phyloP scores from a whole-genome alignment of 2,888 invertebrate species.

The Steinernema hermaphroditum region DNA sequence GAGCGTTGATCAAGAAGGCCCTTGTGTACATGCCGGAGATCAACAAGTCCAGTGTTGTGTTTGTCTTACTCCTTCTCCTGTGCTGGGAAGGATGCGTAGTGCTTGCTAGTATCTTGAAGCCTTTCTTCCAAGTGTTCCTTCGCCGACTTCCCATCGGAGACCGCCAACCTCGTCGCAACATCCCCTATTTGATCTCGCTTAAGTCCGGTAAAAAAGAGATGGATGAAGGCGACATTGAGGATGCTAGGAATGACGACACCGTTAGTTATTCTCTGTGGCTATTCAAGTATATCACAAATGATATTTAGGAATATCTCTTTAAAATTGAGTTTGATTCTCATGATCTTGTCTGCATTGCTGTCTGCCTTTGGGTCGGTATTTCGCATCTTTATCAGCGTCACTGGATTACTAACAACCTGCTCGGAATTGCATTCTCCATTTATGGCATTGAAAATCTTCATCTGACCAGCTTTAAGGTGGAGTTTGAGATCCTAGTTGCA shows the following conservation, averaged over 20 bases:
- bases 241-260: slow-evolving; percentile 53
- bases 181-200: slow-evolving; percentile 55
- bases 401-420: slow-evolving; percentile 98
- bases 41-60: slow-evolving; percentile 91
- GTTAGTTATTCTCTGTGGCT: slow-evolving; percentile 37
- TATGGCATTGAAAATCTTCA: slow-evolving; percentile 96
- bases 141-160: slow-evolving; percentile 50
- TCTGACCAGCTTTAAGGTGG: slow-evolving; percentile 78
- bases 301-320: slow-evolving; percentile 53
- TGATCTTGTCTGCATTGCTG: slow-evolving; percentile 82
- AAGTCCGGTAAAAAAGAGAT: slow-evolving; percentile 61
- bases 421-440: slow-evolving; percentile 95
- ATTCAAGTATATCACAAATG: no score
- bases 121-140: slow-evolving; percentile 53
- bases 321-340: slow-evolving; percentile 75
- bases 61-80: slow-evolving; percentile 26
- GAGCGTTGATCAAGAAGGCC: neutral
- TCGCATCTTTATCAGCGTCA: slow-evolving; percentile 96
- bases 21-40: slow-evolving; percentile 70
- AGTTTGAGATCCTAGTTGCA: neutral
- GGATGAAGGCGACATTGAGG: slow-evolving; percentile 64
- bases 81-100: slow-evolving; percentile 79
- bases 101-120: slow-evolving; percentile 59
- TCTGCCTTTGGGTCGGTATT: slow-evolving; percentile 82
- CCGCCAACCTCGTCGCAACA: slow-evolving; percentile 49